Evolutionary conservation across 2,797 vertebrate genomes (phyloP).

Genomic region (Phataginus tetradactyla): DNA sequence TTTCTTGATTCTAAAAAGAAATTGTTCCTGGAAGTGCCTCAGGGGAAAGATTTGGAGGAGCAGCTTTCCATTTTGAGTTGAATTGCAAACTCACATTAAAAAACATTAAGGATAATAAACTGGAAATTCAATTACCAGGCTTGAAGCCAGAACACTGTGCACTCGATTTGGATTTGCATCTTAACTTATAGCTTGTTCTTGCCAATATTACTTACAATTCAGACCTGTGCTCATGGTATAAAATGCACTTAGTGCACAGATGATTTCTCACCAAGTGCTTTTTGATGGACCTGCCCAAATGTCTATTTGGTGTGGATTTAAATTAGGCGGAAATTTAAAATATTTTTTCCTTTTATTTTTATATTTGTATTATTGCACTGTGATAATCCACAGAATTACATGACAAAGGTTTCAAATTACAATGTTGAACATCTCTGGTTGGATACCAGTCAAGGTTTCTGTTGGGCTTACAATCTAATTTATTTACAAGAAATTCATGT

Average conservation of each 20-base stretch:
- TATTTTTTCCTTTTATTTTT: conserved; percentile 32
- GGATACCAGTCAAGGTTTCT: conserved; percentile 48
- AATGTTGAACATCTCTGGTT: conserved; percentile 70
- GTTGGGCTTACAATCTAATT: neutral
- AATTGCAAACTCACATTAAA: conserved; percentile 82
- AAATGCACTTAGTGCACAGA: conserved; percentile 60
- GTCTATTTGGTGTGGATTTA: conserved; percentile 45
- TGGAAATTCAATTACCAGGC: conserved; percentile 84
- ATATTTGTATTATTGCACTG: conserved; percentile 39
- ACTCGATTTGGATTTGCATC: conserved; percentile 80
- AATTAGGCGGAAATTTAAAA: conserved; percentile 56
- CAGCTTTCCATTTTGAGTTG: conserved; percentile 78
- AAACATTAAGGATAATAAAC: conserved; percentile 83
- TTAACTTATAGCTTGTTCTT: conserved; percentile 77
- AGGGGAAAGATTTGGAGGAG: conserved; percentile 68
- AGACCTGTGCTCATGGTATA: conserved; percentile 71
- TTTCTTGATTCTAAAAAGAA: conserved; percentile 71
- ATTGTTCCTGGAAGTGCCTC: conserved; percentile 77
- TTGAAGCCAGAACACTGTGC: conserved; percentile 76
- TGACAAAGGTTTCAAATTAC: conserved; percentile 18
- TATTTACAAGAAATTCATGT: neutral
- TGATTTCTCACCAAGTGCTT: conserved; percentile 66
- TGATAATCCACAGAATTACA: neutral
- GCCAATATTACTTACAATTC: conserved; percentile 76
- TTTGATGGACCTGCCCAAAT: conserved; percentile 66